Base-by-base conservation (phyloP, 2,888 invertebrate species). In the Ophion obscuratus region DNA sequence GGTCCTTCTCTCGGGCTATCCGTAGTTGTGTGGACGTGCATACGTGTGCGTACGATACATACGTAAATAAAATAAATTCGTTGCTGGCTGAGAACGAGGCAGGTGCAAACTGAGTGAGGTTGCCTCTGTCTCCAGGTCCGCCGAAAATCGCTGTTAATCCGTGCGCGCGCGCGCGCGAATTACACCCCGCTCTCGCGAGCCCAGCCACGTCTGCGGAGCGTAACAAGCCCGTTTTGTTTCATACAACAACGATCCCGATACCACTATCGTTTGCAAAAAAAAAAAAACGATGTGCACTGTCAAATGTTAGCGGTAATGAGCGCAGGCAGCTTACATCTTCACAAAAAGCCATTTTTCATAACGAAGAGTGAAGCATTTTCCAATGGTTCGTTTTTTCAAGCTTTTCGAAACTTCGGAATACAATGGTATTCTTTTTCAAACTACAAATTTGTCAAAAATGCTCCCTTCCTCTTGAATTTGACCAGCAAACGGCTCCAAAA, bases 71-170 rank as follows among this genome's bases (percentile, higher is more conserved):
- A 75, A 75, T 75, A 75, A 81, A 81, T 81, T 81, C 61, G 68
- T 75, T 68, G 75, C 68, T 74, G 67, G 68, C 68, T 81, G 81
- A 75, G 75, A 81, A 81, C 67, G 31, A 7, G 68, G 81, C 81
- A 81, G 81, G 81, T 81, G 81, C 75, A 81, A 81, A 81, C 75
- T 73, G 81, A 31, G 67, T 47, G 75, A 27, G 9, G 61, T 0
- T 17, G 36, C 5, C 59, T 67, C 81, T 74, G 44, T 40, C 24
- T n/a, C 20, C 74, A 53, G 68, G 67, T 75, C 27, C 68, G 61
- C 75, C 67, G 67, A 81, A 81, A 81, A 81, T 81, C 81, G 81
- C 75, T 81, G 81, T 81, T 81, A 81, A 81, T 81, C 81, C 81
- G 61, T 75, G 75, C 81, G 74, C 74, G 24, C 24, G 24, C 24